Evolutionary conservation across 2,113 vertebrate species (phyloP), one percentile per base, ranked within the genome.

Genomic region (Nesoenas mayeri): DNA sequence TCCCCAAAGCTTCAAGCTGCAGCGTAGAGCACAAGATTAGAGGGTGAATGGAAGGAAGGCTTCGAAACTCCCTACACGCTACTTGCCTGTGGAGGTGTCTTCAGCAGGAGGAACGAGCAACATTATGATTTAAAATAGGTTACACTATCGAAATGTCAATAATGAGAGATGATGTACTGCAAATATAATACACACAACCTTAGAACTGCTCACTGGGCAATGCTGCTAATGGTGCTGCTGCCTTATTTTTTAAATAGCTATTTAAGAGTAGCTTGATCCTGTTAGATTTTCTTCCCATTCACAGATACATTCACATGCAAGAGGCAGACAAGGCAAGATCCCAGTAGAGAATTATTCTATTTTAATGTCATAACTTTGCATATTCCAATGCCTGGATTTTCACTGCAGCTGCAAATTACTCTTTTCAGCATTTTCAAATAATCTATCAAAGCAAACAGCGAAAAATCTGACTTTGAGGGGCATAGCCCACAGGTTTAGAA

Each of bases 341-440:
- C 73, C 80, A 91, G 38, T 1, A 66, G 83, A 84, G 73, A 91
- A 75, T 54, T 53, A 71, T 21, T 71, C 53, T 69, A 79, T 87
- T 92, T 96, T 90, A 84, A 85, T 61, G 57, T 60, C 1, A 2
- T 40, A 86, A 81, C 73, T 97, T 92, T 86, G 91, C 92, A 95
- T 90, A 91, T 91, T 91, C 70, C 73, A 72, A 62, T 0, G 28
- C 54, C 73, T 75, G 47, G 65, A 61, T 90, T 93, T 96, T 91
- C 80, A 94, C 80, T 90, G 70, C 6, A 15, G 90, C 79, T 92
- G 84, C 83, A 96, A 91, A 96, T 92, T 79, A 84, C 53, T 69
- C 53, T 81, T 88, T 40, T 92, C 57, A 87, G 79, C 73, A 84
- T 85, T 95, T 93, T 87, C 83, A 91, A 92, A 86, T 75, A 94